Evolutionary conservation across 1,140 invertebrate genomes (phyloP).

Genomic region (Zophobas morio): DNA sequence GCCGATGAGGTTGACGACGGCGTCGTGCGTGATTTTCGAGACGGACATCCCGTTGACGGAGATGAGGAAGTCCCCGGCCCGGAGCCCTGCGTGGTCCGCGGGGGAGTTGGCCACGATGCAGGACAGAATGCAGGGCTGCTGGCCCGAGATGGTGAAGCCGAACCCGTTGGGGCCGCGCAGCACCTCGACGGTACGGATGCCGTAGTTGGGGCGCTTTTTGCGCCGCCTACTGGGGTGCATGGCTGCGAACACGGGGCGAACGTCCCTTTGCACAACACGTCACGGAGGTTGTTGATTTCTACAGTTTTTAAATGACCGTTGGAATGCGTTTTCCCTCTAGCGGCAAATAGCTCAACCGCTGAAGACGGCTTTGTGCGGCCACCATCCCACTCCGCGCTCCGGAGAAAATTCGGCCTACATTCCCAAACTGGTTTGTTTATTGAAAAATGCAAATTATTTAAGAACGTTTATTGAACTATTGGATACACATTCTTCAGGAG

Average conservation of each 20-base stretch:
- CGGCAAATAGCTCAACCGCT: conserved; percentile 47
- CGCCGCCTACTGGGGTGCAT: conserved; percentile 82
- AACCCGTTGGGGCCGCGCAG: conserved; percentile 87
- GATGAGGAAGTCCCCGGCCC: conserved; percentile 92
- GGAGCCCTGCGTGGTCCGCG: conserved; percentile 87
- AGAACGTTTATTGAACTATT: conserved; percentile 18
- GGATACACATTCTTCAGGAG: not conserved
- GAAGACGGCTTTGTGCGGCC: conserved; percentile 13
- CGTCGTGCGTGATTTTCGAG: conserved; percentile 90
- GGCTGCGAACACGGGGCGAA: conserved; percentile 21
- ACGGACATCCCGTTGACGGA: conserved; percentile 93
- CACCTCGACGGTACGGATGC: conserved; percentile 89
- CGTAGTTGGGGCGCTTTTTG: conserved; percentile 85
- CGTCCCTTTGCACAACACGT: conserved; percentile 48
- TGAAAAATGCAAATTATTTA: conserved; percentile 38
- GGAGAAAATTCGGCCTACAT: conserved; percentile 39
- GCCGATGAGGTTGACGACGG: conserved; percentile 92
- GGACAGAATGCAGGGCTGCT: conserved; percentile 91
- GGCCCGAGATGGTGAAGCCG: conserved; percentile 95
- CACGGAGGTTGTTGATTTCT: conserved; percentile 47
- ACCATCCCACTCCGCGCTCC: not conserved
- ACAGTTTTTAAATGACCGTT: conserved; percentile 54
- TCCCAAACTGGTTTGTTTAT: conserved; percentile 39
- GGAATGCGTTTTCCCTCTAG: conserved; percentile 49
- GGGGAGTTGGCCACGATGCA: conserved; percentile 89